Evolutionary conservation across 2,797 vertebrate genomes (phyloP).

Genomic region (Chelon auratus): DNA sequence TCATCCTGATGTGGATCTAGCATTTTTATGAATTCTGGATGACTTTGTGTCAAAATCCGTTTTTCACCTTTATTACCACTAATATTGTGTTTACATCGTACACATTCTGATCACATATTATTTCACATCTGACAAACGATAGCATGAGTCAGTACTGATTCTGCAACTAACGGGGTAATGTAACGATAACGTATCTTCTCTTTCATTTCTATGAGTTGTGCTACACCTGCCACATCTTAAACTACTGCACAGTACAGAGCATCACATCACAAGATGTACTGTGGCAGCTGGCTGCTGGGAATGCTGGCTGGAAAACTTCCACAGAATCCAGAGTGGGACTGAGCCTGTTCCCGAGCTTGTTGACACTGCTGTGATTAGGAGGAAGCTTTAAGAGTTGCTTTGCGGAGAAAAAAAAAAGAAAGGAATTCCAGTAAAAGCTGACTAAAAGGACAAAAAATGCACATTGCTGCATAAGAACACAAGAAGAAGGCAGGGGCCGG

Average conservation of each 20-base stretch:
- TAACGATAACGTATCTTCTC: not conserved
- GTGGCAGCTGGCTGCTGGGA: slow-evolving; percentile 39
- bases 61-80: no score
- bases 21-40: no score
- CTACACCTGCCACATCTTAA: slow-evolving; percentile 20
- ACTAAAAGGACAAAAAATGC: slow-evolving; percentile 7
- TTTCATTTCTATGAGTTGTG: not conserved
- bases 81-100: no score
- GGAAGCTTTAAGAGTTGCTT: slow-evolving; percentile 7
- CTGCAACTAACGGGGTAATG: no score
- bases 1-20: no score
- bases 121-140: not conserved
- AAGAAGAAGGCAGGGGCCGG: slow-evolving; percentile 15
- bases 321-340: slow-evolving; percentile 20
- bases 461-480: not conserved
- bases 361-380: slow-evolving; percentile 9
- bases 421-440: not conserved
- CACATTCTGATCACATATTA: no score
- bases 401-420: not conserved
- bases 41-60: no score
- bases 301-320: slow-evolving; percentile 30
- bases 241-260: not conserved
- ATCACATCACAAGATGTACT: slow-evolving; percentile 34
- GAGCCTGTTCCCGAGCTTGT: not conserved
- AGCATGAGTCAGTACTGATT: no score